phyloP scores from a whole-genome alignment of 2,113 vertebrate genomes.

The Falcunculus frontatus region DNA sequence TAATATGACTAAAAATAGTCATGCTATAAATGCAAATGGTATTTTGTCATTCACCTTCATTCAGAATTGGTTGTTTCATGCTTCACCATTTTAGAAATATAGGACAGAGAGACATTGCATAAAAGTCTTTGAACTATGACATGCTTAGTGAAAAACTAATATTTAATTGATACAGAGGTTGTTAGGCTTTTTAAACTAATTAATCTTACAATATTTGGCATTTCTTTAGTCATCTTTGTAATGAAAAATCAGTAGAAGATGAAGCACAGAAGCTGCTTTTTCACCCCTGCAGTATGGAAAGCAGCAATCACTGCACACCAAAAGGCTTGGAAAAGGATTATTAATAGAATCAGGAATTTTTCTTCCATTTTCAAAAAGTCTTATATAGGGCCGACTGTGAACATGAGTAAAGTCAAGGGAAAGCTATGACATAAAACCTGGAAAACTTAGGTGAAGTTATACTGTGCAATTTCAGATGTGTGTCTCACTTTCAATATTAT shows the following conservation, averaged over 20 bases:
- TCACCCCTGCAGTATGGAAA: not conserved
- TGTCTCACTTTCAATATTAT: not conserved
- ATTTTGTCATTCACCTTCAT: not conserved
- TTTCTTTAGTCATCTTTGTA: not conserved
- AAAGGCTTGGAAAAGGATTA: not conserved
- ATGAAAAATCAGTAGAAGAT: not conserved
- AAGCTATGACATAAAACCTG: slow-evolving; percentile 1
- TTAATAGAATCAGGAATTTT: not conserved
- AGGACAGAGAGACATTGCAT: not conserved
- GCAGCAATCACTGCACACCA: not conserved
- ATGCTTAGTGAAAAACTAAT: not conserved
- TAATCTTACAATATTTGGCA: not conserved
- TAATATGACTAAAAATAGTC: not conserved
- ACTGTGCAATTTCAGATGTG: not conserved
- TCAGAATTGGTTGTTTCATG: not conserved
- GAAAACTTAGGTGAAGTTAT: not conserved
- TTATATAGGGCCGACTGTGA: not conserved
- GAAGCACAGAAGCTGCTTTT: not conserved
- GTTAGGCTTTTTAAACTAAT: not conserved
- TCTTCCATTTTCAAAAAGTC: not conserved
- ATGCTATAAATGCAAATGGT: not conserved
- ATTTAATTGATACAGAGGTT: not conserved
- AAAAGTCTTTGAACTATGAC: not conserved
- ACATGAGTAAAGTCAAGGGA: not conserved
- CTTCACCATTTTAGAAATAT: not conserved